phyloP scores from a whole-genome alignment of 2,888 invertebrate genomes.

The Nomada ferruginata region DNA sequence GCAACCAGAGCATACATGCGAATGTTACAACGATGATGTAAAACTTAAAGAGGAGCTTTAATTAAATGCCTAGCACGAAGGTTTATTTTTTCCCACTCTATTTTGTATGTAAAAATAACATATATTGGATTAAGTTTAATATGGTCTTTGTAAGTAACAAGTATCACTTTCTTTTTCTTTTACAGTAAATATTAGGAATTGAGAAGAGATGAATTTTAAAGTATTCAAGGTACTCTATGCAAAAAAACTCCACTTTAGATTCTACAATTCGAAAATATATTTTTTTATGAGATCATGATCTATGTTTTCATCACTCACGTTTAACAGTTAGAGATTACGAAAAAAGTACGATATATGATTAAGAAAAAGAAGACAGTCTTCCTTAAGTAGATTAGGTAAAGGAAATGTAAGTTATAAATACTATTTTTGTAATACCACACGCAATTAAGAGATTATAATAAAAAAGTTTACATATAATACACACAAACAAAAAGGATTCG shows the following conservation, averaged over 20 bases:
- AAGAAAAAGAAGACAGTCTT: neutral
- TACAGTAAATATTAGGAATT: slow-evolving; percentile 8
- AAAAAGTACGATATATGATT: neutral
- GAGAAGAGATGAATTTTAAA: neutral
- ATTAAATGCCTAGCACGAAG: slow-evolving; percentile 1
- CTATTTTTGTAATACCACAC: neutral
- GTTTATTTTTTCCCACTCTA: slow-evolving; percentile 12
- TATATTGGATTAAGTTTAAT: slow-evolving; percentile 21
- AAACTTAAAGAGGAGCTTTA: slow-evolving; percentile 60
- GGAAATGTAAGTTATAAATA: neutral
- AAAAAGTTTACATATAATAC: neutral
- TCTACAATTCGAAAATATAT: slow-evolving; percentile 33
- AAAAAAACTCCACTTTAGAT: slow-evolving; percentile 8
- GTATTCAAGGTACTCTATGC: slow-evolving; percentile 7
- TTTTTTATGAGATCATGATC: slow-evolving; percentile 13
- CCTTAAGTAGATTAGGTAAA: neutral
- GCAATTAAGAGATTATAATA: slow-evolving; percentile 1
- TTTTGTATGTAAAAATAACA: slow-evolving; percentile 34
- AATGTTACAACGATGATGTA: slow-evolving; percentile 77
- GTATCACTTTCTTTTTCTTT: slow-evolving; percentile 9
- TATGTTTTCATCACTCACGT: slow-evolving; percentile 2
- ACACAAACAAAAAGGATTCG: too few relatives aligned
- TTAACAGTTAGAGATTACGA: neutral
- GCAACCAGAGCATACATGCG: slow-evolving; percentile 83
- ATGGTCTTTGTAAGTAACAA: slow-evolving; percentile 9